Conservation (phyloP, 1,140 invertebrate species). For the Drosophila nigrodunni region DNA sequence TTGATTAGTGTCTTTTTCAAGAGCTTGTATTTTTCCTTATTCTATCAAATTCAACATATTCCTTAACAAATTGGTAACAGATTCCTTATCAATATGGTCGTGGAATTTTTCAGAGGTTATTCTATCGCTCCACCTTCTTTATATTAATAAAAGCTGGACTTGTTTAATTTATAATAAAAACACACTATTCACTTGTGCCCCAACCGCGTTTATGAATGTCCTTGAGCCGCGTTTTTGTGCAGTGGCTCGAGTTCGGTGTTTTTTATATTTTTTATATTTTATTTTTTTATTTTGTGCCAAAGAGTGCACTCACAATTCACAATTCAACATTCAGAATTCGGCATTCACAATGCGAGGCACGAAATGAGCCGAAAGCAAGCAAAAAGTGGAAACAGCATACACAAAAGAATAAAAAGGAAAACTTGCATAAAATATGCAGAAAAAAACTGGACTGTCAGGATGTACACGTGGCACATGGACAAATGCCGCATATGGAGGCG, state of each 20-base stretch:
- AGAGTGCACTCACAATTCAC: constrained; percentile 1
- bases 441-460: constrained; percentile 50
- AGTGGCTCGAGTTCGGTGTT: constrained; percentile 7
- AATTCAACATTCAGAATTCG: constrained; percentile 26
- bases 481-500: constrained; percentile 30
- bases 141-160: not conserved
- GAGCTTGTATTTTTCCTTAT: too few relatives aligned
- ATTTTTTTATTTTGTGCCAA: constrained; percentile 10
- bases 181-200: constrained; percentile 49
- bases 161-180: constrained; percentile 37
- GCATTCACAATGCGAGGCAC: constrained; percentile 3
- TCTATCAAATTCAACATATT: too few relatives aligned
- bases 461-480: constrained; percentile 50
- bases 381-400: constrained; percentile 18
- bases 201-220: constrained; percentile 28
- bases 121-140: not conserved
- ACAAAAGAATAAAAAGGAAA: constrained; percentile 33
- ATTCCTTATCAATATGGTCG: not conserved
- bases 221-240: constrained; percentile 17
- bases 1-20: too few relatives aligned
- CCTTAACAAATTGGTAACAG: too few relatives aligned
- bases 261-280: constrained; percentile 16
- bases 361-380: constrained; percentile 24
- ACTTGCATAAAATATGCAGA: constrained; percentile 62
- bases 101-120: not conserved